A percentile compares a stretch with the other conserved stretches of the same genome.
Evolutionary conservation across 2,113 vertebrate genomes (phyloP).

Genomic region (Apteryx mantelli): DNA sequence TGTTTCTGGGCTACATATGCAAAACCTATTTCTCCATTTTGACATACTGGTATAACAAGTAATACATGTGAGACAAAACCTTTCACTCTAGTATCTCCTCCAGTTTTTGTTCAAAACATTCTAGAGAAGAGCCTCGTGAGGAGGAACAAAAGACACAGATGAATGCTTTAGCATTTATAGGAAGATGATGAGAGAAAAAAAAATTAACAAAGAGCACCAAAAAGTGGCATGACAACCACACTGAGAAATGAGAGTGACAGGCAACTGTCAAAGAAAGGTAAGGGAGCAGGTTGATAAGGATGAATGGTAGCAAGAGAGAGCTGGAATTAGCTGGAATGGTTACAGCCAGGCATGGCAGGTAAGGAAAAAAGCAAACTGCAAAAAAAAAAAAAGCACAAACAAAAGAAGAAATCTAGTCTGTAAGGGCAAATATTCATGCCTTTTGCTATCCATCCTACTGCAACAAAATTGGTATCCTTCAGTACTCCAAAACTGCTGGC

Average conservation of each 20-base stretch:
- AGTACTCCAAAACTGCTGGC: accelerated
- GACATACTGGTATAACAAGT: background rate
- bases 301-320: background rate
- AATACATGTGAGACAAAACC: background rate
- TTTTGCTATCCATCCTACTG: background rate
- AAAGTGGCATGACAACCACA: background rate
- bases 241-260: background rate
- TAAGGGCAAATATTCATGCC: background rate
- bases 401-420: background rate
- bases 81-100: background rate
- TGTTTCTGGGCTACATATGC: accelerated
- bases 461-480: accelerated
- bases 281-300: background rate
- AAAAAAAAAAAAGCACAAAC: too few species aligned
- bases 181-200: background rate
- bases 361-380: background rate
- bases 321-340: background rate
- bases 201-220: accelerated
- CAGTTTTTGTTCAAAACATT: background rate
- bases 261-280: background rate
- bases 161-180: background rate
- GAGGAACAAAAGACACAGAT: background rate
- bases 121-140: background rate
- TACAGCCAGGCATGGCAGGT: background rate
- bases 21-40: background rate